Percentiles rank a stretch among this genome's conserved stretches.
Conservation (phyloP, 2,888 invertebrate genomes). For the Stratiomys singularior region DNA sequence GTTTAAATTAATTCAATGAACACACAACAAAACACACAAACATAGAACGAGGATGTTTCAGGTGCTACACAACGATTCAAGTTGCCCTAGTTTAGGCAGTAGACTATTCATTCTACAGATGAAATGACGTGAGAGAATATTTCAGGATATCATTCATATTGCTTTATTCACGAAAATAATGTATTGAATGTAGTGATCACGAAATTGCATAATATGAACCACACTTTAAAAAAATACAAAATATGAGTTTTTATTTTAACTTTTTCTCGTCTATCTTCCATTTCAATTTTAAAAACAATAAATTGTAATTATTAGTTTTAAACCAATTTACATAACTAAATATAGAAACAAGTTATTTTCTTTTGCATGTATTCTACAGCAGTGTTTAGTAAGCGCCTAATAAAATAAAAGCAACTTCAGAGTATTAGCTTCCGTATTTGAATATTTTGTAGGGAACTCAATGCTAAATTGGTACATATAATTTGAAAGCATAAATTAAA, state of each 20-base stretch:
- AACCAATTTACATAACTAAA: background rate
- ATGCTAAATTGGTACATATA: background rate
- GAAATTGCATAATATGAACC: background rate
- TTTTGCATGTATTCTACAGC: background rate
- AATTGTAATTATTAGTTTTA: background rate
- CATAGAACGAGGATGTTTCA: no score
- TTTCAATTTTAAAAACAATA: background rate
- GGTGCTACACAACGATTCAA: no score
- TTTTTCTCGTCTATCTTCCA: background rate
- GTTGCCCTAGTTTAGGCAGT: no score
- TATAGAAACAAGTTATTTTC: background rate
- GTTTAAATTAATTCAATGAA: no score
- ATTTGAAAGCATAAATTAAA: conserved; percentile 5
- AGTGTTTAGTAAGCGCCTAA: conserved; percentile 5
- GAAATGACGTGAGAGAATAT: no score
- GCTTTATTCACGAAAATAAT: no score
- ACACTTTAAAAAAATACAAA: background rate
- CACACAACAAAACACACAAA: no score
- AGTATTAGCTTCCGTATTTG: no score
- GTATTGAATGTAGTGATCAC: no score
- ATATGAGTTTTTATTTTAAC: background rate
- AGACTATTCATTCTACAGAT: no score
- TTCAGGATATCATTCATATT: no score
- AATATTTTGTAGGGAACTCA: background rate
- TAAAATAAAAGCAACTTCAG: background rate